Evolutionary conservation across 2,888 invertebrate genomes (phyloP), one percentile per base, ranked within the genome.

Genomic region (Ephialtes manifestator): DNA sequence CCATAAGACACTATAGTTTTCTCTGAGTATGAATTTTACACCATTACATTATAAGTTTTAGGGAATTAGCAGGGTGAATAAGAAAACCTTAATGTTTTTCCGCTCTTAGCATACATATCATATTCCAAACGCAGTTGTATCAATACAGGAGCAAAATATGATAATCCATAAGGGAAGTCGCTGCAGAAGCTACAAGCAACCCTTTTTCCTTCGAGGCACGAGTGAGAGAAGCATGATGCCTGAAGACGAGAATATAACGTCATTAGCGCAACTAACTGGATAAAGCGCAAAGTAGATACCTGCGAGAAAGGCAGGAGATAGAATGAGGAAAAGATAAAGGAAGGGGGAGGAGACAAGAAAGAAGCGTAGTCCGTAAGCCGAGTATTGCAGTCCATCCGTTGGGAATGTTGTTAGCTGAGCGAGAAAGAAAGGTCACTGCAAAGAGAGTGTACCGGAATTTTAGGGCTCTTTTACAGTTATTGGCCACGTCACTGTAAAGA

Each of bases 251-350:
- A 74, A 68, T 70, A 72, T 89, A 91, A 92, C 88, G 88, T 88
- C 85, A 87, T 91, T 91, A 92, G 86, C 83, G 86, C 87, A 86
- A 88, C 90, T 92, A 92, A 92, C 90, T 89, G 91, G 90, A 92
- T 92, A 90, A 92, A 90, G 87, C 89, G 88, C 83, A 90, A 92
- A 91, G 92, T 92, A 90, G 88, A 78, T 84, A 80, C 79, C 81
- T 80, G 65, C 65, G 74, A 76, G 24, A 81, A 71, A 76, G 43
- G 65, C n/a, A 46, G 11, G n/a, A 20, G 46, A 43, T 4, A 15
- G 63, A 35, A 63, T 24, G 63, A 53, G 46, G 15, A 10, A 68
- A 46, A 76, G 51, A 65, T 75, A 65, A 68, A 65, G 76, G 71
- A 68, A 72, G 46, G 74, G 68, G 60, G 58, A 78, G 48, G 83